Evolutionary conservation across 2,888 invertebrate species (phyloP).

Genomic region (Ochropacha duplaris): DNA sequence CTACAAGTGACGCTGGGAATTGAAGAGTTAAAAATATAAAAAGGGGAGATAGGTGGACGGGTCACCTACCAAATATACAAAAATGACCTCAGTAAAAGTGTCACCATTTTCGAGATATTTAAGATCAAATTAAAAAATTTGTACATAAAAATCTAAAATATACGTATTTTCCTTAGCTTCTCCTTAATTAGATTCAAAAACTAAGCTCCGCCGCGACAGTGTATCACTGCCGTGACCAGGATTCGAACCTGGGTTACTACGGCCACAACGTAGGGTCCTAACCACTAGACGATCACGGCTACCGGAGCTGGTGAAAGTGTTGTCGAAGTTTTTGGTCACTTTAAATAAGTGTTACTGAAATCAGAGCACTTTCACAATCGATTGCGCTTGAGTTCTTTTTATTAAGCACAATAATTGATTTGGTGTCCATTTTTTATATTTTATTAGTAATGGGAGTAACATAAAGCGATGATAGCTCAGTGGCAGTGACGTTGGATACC

Average conservation of each 20-base stretch:
- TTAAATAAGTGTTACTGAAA: background rate
- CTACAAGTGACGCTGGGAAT: too few relatives aligned
- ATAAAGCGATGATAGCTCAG: too few relatives aligned
- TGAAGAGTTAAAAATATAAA: too few relatives aligned
- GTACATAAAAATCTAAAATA: too few relatives aligned
- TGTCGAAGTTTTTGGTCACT: slow-evolving; percentile 13
- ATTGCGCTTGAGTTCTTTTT: background rate
- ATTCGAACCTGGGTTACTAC: slow-evolving; percentile 87
- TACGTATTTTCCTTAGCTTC: too few relatives aligned
- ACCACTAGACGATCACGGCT: slow-evolving; percentile 86
- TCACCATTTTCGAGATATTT: too few relatives aligned
- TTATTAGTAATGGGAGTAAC: background rate
- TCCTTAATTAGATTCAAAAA: too few relatives aligned
- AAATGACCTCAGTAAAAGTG: too few relatives aligned
- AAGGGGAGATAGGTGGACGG: too few relatives aligned
- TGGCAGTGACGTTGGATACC: too few relatives aligned
- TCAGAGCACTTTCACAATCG: slow-evolving; percentile 1
- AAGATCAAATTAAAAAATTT: too few relatives aligned
- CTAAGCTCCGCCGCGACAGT: slow-evolving; percentile 43
- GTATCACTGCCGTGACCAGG: slow-evolving; percentile 53
- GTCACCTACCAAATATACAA: too few relatives aligned
- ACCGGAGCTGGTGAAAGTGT: slow-evolving; percentile 39
- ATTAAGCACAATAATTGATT: slow-evolving; percentile 1
- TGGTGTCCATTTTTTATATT: background rate
- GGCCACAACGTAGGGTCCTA: slow-evolving; percentile 86